Evolutionary conservation across 2,113 vertebrate species (phyloP).

Genomic region (Neolamprologus ventralis): DNA sequence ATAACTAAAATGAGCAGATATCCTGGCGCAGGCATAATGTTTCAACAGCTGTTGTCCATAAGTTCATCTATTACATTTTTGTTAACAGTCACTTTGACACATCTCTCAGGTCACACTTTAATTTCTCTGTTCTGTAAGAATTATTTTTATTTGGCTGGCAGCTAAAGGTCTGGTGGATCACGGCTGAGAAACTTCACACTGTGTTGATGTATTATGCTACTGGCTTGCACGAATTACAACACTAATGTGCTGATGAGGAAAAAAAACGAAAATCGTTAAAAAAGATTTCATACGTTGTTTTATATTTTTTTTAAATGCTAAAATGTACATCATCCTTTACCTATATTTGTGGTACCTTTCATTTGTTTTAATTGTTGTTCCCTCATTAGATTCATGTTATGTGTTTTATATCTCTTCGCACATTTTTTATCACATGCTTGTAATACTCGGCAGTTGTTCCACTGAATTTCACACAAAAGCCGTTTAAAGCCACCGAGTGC

Average conservation of each 20-base stretch:
- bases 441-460: background rate
- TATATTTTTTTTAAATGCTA: background rate
- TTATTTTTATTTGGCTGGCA: background rate
- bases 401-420: background rate
- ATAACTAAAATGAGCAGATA: background rate
- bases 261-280: background rate
- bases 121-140: background rate
- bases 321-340: background rate
- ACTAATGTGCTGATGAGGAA: background rate
- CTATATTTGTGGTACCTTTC: background rate
- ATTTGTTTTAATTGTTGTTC: background rate
- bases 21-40: background rate
- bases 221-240: background rate
- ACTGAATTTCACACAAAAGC: background rate
- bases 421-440: background rate
- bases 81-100: background rate
- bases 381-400: background rate
- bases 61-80: background rate
- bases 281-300: background rate
- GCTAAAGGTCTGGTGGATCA: background rate
- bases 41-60: background rate
- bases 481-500: background rate
- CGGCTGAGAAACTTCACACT: background rate
- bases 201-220: background rate
- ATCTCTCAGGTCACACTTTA: background rate